Evolutionary conservation across 2,797 vertebrate genomes (phyloP), one percentile per base, ranked within the genome.

Genomic region (Simalia tracyae): DNA sequence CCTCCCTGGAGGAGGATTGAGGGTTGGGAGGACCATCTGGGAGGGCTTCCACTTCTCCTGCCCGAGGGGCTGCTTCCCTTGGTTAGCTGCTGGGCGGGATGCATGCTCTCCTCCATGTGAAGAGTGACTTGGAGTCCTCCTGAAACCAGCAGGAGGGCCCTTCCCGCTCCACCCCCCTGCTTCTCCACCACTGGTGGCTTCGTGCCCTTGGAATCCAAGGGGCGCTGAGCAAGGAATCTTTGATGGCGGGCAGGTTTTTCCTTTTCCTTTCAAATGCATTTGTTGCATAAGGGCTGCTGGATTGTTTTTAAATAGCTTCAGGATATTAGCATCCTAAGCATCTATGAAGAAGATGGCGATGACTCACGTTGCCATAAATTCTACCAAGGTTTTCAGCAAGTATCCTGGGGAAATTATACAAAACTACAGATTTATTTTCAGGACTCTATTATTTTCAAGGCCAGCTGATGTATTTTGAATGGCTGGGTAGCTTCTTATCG

Each of bases 331-430:
- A 93, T 95, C 95, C 95, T 94, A 95, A 91, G 94, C 94, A 60
- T 95, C 94, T 3, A 42, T 93, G 84, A 87, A 96, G 89, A 46
- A 91, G 93, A 94, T 61, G 94, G 68, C 76, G 92, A 95, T 96
- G 97, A 97, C 92, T 97, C 96, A 96, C 15, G 56, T 91, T 94
- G 95, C 96, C 96, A 97, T 96, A 95, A 96, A 96, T 96, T 96
- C 95, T 95, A 91, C 0, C 90, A 92, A 91, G 95, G 91, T 95
- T 96, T 94, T 93, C 93, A 91, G 81, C 81, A 85, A 95, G 93
- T 92, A 92, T 96, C 96, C 95, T 95, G 96, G 92, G 93, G 95
- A 96, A 96, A 96, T 96, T 95, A 95, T 93, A 96, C 95, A 94
- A 95, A 96, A 96, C 96, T 97, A 94, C 93, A 95, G 86, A 88